A percentile compares a stretch with the other conserved stretches of the same genome.
Conservation (phyloP, 2,113 vertebrate genomes). For the Odocoileus hemionus region DNA sequence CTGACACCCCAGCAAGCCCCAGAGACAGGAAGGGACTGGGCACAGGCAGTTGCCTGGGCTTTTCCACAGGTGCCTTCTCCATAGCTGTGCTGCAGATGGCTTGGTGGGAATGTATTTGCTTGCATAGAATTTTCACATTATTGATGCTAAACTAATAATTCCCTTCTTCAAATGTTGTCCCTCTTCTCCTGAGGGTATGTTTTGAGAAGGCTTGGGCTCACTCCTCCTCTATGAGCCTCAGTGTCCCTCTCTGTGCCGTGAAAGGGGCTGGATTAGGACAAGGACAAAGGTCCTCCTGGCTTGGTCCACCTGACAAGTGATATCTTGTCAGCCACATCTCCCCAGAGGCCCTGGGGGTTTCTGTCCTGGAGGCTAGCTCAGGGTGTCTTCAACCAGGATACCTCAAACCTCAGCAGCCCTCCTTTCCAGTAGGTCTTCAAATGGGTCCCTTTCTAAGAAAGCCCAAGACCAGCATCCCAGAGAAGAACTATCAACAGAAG, state of each 20-base stretch:
- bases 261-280: neutral
- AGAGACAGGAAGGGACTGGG: neutral
- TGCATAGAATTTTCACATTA: neutral
- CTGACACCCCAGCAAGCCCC: neutral
- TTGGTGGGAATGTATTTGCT: neutral
- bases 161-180: neutral
- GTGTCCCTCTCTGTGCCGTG: neutral
- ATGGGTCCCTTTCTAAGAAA: neutral
- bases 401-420: neutral
- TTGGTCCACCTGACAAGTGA: neutral
- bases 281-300: neutral
- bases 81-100: neutral
- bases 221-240: neutral
- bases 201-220: neutral
- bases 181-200: neutral
- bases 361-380: neutral
- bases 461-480: neutral
- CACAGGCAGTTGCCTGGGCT: neutral
- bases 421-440: neutral
- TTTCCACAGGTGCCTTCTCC: neutral
- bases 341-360: neutral
- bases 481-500: neutral
- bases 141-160: neutral
- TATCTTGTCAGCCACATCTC: neutral
- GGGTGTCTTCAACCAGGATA: neutral